Percentiles rank a stretch among this genome's conserved stretches.
phyloP scores from a whole-genome alignment of 2,797 vertebrate species.

The Setipinna tenuifilis region DNA sequence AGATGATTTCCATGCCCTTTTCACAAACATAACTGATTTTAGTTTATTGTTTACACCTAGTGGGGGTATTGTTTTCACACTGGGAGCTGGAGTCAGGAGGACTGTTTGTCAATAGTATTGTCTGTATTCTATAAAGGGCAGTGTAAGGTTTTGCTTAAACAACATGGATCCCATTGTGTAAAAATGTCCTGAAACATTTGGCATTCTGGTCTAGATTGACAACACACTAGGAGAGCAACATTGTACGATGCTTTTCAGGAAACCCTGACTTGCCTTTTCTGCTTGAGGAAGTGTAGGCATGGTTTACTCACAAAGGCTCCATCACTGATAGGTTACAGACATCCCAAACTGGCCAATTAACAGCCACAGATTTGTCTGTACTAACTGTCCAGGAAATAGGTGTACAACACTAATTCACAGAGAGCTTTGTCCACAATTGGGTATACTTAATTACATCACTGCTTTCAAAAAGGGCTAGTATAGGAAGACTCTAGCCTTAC shows the following conservation, averaged over 20 bases:
- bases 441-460: too few species aligned
- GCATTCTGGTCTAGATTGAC: neutral
- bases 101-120: neutral
- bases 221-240: neutral
- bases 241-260: neutral
- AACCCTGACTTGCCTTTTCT: neutral
- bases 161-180: neutral
- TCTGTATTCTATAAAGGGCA: neutral
- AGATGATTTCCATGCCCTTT: conserved; percentile 13
- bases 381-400: neutral
- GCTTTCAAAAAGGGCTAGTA: neutral
- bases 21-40: neutral
- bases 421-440: too few species aligned
- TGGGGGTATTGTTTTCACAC: neutral
- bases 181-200: conserved; percentile 11
- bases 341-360: neutral
- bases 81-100: neutral
- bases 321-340: neutral
- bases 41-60: neutral
- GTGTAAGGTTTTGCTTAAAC: neutral
- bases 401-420: too few species aligned
- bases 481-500: neutral
- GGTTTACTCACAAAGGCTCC: neutral
- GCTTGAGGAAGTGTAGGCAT: neutral
- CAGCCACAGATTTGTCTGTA: neutral